Percentiles rank a stretch among this genome's conserved stretches.
Conservation (phyloP, 2,113 vertebrate species). For the Carassius gibelio region DNA sequence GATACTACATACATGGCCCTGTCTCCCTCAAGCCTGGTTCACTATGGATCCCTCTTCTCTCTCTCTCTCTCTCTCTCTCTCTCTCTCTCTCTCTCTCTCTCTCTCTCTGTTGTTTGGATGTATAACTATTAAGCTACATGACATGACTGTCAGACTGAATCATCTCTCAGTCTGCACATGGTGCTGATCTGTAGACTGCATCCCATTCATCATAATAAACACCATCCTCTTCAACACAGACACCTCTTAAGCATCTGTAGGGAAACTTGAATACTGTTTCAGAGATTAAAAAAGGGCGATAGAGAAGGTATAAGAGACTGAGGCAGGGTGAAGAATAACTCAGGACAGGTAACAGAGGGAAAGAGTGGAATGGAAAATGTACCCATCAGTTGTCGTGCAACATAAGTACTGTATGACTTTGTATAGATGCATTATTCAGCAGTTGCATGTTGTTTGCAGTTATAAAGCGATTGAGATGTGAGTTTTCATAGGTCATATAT, state of each 20-base stretch:
- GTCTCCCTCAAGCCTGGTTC: background rate
- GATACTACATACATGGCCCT: background rate
- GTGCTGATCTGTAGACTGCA: constrained; percentile 83
- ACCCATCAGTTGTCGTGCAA: no score
- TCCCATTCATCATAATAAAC: constrained; percentile 97
- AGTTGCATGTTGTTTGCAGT: background rate
- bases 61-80: constrained; percentile 51
- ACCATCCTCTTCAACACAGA: constrained; percentile 87
- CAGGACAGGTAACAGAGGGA: background rate
- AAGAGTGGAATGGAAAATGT: background rate
- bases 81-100: constrained; percentile 29
- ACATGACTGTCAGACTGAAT: constrained; percentile 88
- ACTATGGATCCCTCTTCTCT: no score
- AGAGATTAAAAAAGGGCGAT: background rate
- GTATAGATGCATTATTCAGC: background rate
- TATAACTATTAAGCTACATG: constrained; percentile 94
- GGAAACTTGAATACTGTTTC: constrained; percentile 12
- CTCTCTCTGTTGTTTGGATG: constrained; percentile 79
- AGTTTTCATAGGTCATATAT: background rate
- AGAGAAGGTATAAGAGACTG: background rate
- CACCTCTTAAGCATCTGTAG: constrained; percentile 56
- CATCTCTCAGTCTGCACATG: constrained; percentile 87
- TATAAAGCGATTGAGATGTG: background rate
- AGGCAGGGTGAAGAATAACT: background rate
- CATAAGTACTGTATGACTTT: background rate